phyloP scores from a whole-genome alignment of 1,140 invertebrate species.

The Conus betulinus region DNA sequence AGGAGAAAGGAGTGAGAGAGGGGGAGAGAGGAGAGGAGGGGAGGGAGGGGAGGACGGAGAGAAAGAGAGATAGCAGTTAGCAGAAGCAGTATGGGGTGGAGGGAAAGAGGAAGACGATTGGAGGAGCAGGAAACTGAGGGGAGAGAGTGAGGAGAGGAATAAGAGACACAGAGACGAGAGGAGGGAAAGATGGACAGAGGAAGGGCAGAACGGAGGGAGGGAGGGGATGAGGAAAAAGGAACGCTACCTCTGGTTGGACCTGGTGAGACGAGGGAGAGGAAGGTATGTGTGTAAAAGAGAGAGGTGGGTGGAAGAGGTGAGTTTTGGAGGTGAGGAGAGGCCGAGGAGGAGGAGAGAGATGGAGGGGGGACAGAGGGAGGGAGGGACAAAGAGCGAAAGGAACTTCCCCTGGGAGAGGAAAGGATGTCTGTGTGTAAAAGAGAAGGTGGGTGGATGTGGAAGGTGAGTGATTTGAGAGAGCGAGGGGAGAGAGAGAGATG shows the following conservation, averaged over 20 bases:
- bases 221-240: neutral
- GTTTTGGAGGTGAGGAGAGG: too few species aligned
- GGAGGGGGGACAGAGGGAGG: neutral
- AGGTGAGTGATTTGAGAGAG: neutral
- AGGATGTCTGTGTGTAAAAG: too few species aligned
- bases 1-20: too few species aligned
- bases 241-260: too few species aligned
- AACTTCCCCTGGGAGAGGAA: too few species aligned
- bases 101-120: neutral
- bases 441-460: neutral
- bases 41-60: neutral
- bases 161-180: neutral
- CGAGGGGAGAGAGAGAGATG: neutral
- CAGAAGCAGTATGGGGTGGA: neutral
- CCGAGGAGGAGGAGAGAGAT: too few species aligned
- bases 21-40: neutral
- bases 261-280: too few species aligned
- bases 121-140: neutral
- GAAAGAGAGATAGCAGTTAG: too few species aligned
- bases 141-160: neutral
- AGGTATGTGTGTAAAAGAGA: too few species aligned
- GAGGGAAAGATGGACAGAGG: neutral
- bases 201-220: neutral
- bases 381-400: neutral
- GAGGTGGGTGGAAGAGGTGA: too few species aligned